phyloP scores from a whole-genome alignment of 92 coral and sea anemone species.

The Umimayanthus chanpuru region DNA sequence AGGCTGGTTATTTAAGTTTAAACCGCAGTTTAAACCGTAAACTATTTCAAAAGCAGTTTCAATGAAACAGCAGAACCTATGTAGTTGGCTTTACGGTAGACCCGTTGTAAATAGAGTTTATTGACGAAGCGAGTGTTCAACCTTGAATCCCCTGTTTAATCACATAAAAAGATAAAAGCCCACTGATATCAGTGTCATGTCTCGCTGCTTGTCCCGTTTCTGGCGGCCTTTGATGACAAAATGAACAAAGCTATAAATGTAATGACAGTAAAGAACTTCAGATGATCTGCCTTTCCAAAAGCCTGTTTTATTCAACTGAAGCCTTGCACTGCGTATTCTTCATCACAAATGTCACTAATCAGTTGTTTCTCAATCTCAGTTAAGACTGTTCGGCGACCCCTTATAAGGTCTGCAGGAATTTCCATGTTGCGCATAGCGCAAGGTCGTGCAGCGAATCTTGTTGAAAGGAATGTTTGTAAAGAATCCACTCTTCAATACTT shows the following conservation, averaged over 20 bases:
- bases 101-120: too few species aligned
- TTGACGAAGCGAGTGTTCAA: too few species aligned
- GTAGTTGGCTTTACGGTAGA: not conserved
- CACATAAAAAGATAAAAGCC: too few species aligned
- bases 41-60: not conserved
- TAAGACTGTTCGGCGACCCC: not conserved
- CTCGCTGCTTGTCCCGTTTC: too few species aligned
- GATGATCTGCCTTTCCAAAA: not conserved
- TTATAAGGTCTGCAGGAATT: not conserved
- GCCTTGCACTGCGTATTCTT: not conserved
- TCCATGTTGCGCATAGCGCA: not conserved
- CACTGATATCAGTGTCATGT: too few species aligned
- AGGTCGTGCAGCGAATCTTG: not conserved
- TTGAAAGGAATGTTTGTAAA: slow-evolving; percentile 5
- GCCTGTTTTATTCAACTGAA: not conserved
- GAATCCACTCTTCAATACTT: not conserved
- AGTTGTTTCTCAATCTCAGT: not conserved
- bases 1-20: too few species aligned
- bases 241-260: not conserved
- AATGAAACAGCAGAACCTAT: not conserved
- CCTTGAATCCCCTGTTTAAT: too few species aligned
- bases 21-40: too few species aligned
- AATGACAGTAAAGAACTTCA: not conserved
- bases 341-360: not conserved
- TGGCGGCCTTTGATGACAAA: too few species aligned